Conservation (phyloP, 2,888 invertebrate genomes). For the Cataglyphis albicans region DNA sequence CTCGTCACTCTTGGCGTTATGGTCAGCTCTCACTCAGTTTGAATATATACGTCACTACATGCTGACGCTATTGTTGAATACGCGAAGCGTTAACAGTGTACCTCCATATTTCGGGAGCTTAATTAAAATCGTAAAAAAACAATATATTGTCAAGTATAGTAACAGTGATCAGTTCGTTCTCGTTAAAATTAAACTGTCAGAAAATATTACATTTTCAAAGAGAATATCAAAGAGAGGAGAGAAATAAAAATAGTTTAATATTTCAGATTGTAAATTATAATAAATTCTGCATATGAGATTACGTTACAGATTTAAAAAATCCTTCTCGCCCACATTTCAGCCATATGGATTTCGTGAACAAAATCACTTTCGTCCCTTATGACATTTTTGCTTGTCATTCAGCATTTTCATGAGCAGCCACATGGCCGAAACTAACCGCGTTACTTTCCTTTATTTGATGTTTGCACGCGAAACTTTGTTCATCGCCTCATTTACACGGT, state of each 20-base stretch:
- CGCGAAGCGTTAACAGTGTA: constrained; percentile 22
- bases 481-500: constrained; percentile 68
- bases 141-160: neutral
- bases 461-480: constrained; percentile 73
- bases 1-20: constrained; percentile 51
- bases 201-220: constrained; percentile 30
- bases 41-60: constrained; percentile 27
- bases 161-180: constrained; percentile 8
- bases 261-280: constrained; percentile 24
- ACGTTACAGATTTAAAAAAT: constrained; percentile 6
- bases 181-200: constrained; percentile 41
- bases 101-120: constrained; percentile 25
- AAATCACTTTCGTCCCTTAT: constrained; percentile 46
- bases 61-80: constrained; percentile 38
- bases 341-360: constrained; percentile 8
- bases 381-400: constrained; percentile 41
- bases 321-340: neutral
- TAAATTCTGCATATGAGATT: neutral
- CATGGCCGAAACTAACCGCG: constrained; percentile 67
- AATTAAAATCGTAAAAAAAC: constrained; percentile 39
- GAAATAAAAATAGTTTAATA: constrained; percentile 5
- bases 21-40: constrained; percentile 46
- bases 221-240: neutral
- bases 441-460: constrained; percentile 71
- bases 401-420: constrained; percentile 42